phyloP scores from a whole-genome alignment of 2,888 invertebrate species.

The Sericinus montela region DNA sequence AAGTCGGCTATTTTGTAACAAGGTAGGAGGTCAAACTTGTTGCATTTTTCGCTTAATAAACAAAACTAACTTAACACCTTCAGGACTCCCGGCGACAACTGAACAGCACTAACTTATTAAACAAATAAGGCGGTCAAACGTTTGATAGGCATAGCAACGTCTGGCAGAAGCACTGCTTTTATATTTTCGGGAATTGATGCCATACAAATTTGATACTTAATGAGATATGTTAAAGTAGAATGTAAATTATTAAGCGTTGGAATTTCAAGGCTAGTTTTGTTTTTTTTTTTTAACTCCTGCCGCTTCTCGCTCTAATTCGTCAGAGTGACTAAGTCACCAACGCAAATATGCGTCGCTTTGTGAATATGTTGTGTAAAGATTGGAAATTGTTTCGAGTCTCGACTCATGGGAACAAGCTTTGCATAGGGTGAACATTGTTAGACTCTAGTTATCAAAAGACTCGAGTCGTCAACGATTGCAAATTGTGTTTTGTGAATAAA shows the following conservation, averaged over 20 bases:
- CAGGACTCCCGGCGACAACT: slow-evolving; percentile 52
- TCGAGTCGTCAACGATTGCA: not conserved
- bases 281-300: slow-evolving; percentile 48
- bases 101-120: slow-evolving; percentile 58
- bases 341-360: slow-evolving; percentile 66
- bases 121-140: slow-evolving; percentile 55
- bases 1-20: slow-evolving; percentile 12
- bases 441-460: not conserved
- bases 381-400: slow-evolving; percentile 69
- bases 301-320: slow-evolving; percentile 65
- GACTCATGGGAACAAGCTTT: slow-evolving; percentile 56
- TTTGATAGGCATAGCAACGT: slow-evolving; percentile 42
- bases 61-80: slow-evolving; percentile 51
- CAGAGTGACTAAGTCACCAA: slow-evolving; percentile 66
- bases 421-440: slow-evolving; percentile 14
- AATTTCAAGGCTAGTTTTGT: slow-evolving; percentile 36
- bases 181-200: slow-evolving; percentile 18
- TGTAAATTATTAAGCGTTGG: slow-evolving; percentile 13
- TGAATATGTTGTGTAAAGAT: slow-evolving; percentile 74
- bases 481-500: not conserved
- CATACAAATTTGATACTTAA: slow-evolving; percentile 27
- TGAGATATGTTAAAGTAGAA: slow-evolving; percentile 19
- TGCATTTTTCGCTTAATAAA: slow-evolving; percentile 37
- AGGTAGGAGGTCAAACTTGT: slow-evolving; percentile 37
- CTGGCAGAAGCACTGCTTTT: slow-evolving; percentile 37